Percentiles rank a stretch among this genome's conserved stretches.
Conservation (phyloP, 1,140 invertebrate species). For the Drosophila athabasca region DNA sequence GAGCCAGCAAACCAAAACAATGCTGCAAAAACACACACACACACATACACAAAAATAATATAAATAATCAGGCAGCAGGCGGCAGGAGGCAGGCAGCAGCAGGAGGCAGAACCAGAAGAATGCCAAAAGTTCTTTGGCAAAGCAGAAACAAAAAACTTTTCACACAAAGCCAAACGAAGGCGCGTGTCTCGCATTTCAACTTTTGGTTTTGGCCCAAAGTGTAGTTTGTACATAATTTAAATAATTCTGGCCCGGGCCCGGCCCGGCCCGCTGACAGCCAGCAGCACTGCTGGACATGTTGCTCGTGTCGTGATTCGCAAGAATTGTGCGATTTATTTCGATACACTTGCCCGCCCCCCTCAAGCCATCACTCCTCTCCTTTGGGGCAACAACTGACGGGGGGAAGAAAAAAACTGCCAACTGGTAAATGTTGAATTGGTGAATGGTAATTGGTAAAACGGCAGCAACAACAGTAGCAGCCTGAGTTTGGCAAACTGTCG, state of each 20-base stretch:
- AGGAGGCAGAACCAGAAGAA: constrained; percentile 7
- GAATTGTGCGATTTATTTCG: constrained; percentile 30
- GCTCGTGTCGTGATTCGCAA: constrained; percentile 60
- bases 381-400: too few species aligned
- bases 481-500: constrained; percentile 8
- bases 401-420: constrained; percentile 4
- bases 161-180: constrained; percentile 48
- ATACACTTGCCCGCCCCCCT: not conserved
- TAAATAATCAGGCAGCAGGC: constrained; percentile 43
- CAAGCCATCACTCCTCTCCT: too few species aligned
- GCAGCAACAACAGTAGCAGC: not conserved
- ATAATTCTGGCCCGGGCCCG: constrained; percentile 53
- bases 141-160: constrained; percentile 39
- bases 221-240: constrained; percentile 78
- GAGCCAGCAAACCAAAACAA: constrained; percentile 25
- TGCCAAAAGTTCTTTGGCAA: constrained; percentile 48
- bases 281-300: constrained; percentile 40
- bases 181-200: constrained; percentile 77
- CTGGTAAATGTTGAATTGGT: not conserved
- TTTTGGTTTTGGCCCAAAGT: constrained; percentile 32
- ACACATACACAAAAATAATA: constrained; percentile 20
- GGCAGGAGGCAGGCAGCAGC: not conserved
- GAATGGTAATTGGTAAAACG: too few species aligned
- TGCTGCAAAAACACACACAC: constrained; percentile 22
- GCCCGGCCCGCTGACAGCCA: constrained; percentile 52